Evolutionary conservation across 2,888 invertebrate species (phyloP), one percentile per base, ranked within the genome.

Genomic region (Plebejus argus): DNA sequence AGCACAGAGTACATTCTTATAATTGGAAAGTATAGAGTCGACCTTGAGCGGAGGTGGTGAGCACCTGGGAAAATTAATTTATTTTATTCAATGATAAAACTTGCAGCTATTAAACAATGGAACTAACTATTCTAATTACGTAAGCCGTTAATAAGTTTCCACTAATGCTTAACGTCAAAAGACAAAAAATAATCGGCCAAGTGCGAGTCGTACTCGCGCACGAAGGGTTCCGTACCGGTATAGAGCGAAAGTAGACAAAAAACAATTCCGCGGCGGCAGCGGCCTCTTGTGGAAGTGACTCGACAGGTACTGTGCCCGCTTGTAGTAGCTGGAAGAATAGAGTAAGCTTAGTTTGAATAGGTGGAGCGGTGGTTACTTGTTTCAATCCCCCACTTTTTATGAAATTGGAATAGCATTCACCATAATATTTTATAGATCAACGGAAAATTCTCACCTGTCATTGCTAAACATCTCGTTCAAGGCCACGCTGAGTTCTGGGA

Each of bases 31-130:
- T 86, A 80, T 77, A 0, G 85, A 86, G 82, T 90, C 90, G 80
- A 90, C 90, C 3, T 86, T 89, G 56, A 87, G 89, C 49, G 90
- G 84, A 0, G 90, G 89, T 0, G 89, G 88, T 78, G 0, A 89
- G 90, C 0, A 88, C 87, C 0, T 90, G 28, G 49, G 15, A 77
- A 28, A 71, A 33, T 18, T 39, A 8, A 39, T 39, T 39, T 39
- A 39, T 8, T 39, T 39, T 39, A 39, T 39, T 39, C 39, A 39
- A 39, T 39, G 39, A 39, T 7, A 39, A 35, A 39, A 39, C 39
- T 39, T 39, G 8, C 8, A 39, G 39, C 39, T 8, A 39, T 35
- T 39, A 39, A 39, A 39, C 39, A 39, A 39, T 8, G 39, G 8
- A 39, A 39, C 39, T 39, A 35, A n/a, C n/a, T n/a, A n/a, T n/a